These are phyloP conservation scores for Silurus meridionalis DNA, from an alignment of 2,113 vertebrate genomes.

Conservation along the genomic window DNA sequence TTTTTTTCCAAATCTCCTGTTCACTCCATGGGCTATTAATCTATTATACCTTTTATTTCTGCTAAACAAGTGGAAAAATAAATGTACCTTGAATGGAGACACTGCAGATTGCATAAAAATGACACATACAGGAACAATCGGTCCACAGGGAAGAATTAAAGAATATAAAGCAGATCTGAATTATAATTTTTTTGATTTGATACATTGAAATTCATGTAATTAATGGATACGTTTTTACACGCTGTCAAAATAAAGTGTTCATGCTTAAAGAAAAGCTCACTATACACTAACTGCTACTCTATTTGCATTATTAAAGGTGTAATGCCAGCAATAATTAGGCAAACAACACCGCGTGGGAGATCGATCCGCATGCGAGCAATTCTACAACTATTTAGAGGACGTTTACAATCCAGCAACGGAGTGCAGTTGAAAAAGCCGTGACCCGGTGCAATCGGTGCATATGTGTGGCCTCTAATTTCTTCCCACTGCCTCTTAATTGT, in stretches of 20 bases:
- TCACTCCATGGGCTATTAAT: conserved; percentile 11
- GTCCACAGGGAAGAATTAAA: neutral
- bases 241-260: neutral
- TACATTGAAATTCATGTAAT: neutral
- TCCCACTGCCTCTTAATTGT: conserved; percentile 5
- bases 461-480: conserved; percentile 13
- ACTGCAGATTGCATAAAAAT: neutral
- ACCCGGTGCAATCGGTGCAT: conserved; percentile 14
- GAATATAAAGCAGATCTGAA: neutral
- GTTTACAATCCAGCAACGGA: neutral
- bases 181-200: neutral
- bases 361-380: neutral
- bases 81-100: conserved; percentile 9
- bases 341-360: no score
- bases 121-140: neutral
- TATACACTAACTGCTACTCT: neutral
- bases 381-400: neutral
- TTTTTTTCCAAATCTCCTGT: neutral
- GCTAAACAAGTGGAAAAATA: conserved; percentile 28
- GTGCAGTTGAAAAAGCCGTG: neutral
- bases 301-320: neutral
- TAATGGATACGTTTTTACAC: neutral
- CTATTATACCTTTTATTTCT: conserved; percentile 33
- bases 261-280: neutral
- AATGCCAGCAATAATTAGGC: neutral